phyloP scores from a whole-genome alignment of 2,888 invertebrate species.

The Hypomecis atomaria region DNA sequence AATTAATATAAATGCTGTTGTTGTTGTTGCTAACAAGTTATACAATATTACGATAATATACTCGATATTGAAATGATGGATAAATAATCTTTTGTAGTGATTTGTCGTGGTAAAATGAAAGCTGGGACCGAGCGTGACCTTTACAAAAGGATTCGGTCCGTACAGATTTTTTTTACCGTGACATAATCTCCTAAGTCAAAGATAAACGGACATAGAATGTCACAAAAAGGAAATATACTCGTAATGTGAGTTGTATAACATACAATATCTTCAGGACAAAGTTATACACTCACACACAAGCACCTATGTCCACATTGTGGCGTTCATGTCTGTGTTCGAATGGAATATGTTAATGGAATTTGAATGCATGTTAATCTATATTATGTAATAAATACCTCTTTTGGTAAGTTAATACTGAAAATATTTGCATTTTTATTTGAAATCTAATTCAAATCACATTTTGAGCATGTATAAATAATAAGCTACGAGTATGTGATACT shows the following conservation, averaged over 20 bases:
- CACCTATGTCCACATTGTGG: conserved; percentile 48
- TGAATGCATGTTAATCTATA: conserved; percentile 84
- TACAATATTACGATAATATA: conserved; percentile 67
- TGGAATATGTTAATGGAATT: conserved; percentile 81
- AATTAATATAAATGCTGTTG: conserved; percentile 81
- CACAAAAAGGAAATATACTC: conserved; percentile 46
- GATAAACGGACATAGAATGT: conserved; percentile 62
- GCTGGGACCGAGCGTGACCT: conserved; percentile 40
- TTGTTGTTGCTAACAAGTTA: conserved; percentile 84
- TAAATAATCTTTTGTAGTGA: conserved; percentile 57
- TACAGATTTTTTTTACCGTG: conserved; percentile 55
- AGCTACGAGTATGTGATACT: too few relatives aligned
- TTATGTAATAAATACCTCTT: conserved; percentile 82
- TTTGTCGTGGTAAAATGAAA: conserved; percentile 55
- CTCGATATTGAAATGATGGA: conserved; percentile 65
- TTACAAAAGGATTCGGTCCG: conserved; percentile 39
- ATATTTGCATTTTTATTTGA: conserved; percentile 49
- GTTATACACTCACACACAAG: background rate
- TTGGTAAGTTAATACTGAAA: conserved; percentile 77
- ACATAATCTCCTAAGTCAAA: conserved; percentile 54
- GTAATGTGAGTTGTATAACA: background rate
- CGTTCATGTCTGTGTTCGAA: conserved; percentile 70
- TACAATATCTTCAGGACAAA: conserved; percentile 5
- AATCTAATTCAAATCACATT: background rate
- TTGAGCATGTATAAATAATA: too few relatives aligned